Conservation (phyloP, 2,797 vertebrate species). For the Lepus oiostolus region DNA sequence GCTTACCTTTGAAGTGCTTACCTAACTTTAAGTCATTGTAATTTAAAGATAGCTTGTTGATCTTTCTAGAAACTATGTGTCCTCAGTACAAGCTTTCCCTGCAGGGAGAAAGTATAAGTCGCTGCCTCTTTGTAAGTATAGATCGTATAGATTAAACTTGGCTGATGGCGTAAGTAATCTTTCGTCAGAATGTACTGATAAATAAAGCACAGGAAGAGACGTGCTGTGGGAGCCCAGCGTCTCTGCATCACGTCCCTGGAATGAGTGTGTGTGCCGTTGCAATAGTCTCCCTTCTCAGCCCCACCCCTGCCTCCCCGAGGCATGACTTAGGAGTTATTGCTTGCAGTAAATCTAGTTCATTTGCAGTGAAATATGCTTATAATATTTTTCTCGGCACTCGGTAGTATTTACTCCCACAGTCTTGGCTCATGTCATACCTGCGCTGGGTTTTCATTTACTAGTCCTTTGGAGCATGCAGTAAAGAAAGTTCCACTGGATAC, state of each 20-base stretch:
- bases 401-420: slow-evolving; percentile 47
- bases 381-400: slow-evolving; percentile 23
- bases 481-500: slow-evolving; percentile 57
- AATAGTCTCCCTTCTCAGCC: slow-evolving; percentile 35
- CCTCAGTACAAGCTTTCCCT: neutral
- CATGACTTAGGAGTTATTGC: slow-evolving; percentile 50
- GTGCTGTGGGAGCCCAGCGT: neutral
- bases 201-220: neutral
- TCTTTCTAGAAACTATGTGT: neutral
- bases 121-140: slow-evolving; percentile 12
- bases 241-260: neutral
- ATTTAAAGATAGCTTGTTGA: slow-evolving; percentile 37
- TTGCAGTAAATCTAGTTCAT: slow-evolving; percentile 46
- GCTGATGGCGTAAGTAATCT: neutral
- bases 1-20: slow-evolving; percentile 40
- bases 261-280: slow-evolving; percentile 15
- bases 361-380: slow-evolving; percentile 58
- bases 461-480: slow-evolving; percentile 42
- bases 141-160: neutral
- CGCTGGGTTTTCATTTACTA: slow-evolving; percentile 72
- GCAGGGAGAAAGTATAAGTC: neutral
- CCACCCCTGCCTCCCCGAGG: neutral
- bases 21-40: slow-evolving; percentile 32
- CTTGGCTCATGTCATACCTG: slow-evolving; percentile 49
- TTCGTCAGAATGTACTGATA: neutral